Evolutionary conservation across 2,888 invertebrate genomes (phyloP), one percentile per base, ranked within the genome.

Genomic region (Troides aeacus): DNA sequence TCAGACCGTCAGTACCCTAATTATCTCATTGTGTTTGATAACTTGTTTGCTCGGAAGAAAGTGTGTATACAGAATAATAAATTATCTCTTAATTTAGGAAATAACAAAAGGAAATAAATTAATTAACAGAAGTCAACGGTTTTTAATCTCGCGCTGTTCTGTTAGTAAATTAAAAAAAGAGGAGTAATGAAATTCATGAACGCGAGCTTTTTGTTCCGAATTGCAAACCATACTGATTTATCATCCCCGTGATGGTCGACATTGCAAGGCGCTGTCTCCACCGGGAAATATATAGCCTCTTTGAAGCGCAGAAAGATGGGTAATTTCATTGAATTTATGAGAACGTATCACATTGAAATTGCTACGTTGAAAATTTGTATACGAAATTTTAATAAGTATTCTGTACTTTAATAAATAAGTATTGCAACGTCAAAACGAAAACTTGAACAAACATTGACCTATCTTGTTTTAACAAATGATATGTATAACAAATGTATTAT

Each of bases 241-340:
- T 91, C 86, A 86, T 86, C 84, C 83, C 78, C 80, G 80, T 88
- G 89, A 89, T 87, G 86, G 86, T 84, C 87, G 84, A 85, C 88
- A 88, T 87, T 84, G 87, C 84, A 85, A 86, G 84, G 83, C 84
- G 85, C 84, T 86, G 89, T 88, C 89, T 86, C 85, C 81, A 81
- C 79, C 78, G 80, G 80, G 79, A 87, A 87, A 91, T 90, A 90
- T 90, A 92, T 89, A 85, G 85, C 85, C 89, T 84, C 87, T 89
- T 90, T 89, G 92, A 90, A 90, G 86, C 88, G 83, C 84, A 87
- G 88, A 92, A 90, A 89, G 87, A 91, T 90, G 88, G 89, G 89
- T 90, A 89, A 91, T 91, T 90, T 90, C 88, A 89, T 86, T 84
- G 89, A 88, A 91, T 90, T 90, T 92, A 91, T 91, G 89, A 46